Evolutionary conservation across 2,113 vertebrate genomes (phyloP), one percentile per base, ranked within the genome.

Genomic region (Nothobranchius kuhntae): DNA sequence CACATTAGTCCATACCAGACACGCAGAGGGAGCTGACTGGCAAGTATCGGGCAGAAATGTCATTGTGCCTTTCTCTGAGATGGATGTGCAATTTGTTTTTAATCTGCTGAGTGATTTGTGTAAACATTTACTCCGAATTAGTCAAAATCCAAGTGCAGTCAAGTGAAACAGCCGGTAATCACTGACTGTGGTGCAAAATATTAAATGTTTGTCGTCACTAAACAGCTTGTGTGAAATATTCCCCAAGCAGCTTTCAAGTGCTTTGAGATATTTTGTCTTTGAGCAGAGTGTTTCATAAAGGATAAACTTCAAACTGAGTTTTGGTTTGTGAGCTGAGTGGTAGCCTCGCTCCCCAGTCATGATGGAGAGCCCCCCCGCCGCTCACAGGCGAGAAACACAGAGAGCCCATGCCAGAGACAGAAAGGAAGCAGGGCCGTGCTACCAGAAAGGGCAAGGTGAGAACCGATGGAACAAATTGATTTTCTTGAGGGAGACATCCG

Each of bases 401-500:
- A 48, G 30, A 30, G 30, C 30, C 2, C 30, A 30, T 30, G 30
- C 30, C 30, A 26, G 59, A 69, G 71, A 47, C 63, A 44, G 21
- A 72, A 62, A 63, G 53, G 59, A 50, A 68, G 26, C 4, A 21
- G 1, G 24, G 71, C 50, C 12, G 61, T 45, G 58, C 8, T 53
- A 47, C 21, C 2, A 13, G 48, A 81, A 76, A 76, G 57, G 77
- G 53, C 64, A 61, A 65, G 56, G 40, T 53, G 59, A 68, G 77
- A 78, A 81, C n/a, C 50, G 48, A 82, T 15, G 51, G 82, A 48
- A 62, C 40, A 79, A 82, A 91, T 80, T 79, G 86, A 90, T 90
- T 87, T 82, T 40, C 71, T 66, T 52, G 56, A 59, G 50, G 53
- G 50, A 75, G 81, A 81, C 71, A 54, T 65, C 48, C 12, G 69